Evolutionary conservation across 2,797 vertebrate species (phyloP).

Genomic region (Ptychadena robeensis): DNA sequence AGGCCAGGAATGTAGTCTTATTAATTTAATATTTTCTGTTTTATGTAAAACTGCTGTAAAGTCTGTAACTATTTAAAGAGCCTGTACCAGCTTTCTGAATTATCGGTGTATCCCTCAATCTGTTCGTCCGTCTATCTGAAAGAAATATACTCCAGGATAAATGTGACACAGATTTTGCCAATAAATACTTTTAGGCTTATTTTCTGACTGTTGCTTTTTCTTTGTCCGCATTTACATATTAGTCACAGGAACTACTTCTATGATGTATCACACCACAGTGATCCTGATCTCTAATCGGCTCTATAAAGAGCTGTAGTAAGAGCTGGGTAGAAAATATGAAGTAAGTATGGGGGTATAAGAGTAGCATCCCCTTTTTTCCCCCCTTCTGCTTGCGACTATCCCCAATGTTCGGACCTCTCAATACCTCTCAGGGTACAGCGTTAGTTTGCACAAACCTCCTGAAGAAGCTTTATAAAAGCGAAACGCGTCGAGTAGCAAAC

Average conservation of each 20-base stretch:
- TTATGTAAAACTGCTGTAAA: neutral
- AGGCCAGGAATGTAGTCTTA: constrained; percentile 4
- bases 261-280: neutral
- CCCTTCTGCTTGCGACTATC: no score
- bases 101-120: neutral
- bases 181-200: constrained; percentile 24
- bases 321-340: no score
- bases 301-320: no score
- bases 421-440: no score
- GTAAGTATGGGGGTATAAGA: no score
- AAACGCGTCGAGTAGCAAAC: no score
- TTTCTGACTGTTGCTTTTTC: neutral
- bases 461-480: no score
- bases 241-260: neutral
- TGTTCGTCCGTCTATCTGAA: neutral
- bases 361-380: no score
- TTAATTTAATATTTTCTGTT: neutral
- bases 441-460: no score
- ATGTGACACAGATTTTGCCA: constrained; percentile 6
- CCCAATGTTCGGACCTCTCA: no score
- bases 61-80: neutral
- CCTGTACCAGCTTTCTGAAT: neutral
- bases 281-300: no score
- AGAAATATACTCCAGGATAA: neutral
- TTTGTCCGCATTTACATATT: neutral